These are phyloP conservation scores for Loriculus beryllinus DNA, from an alignment of 2,797 vertebrate species.

Conservation along the genomic window DNA sequence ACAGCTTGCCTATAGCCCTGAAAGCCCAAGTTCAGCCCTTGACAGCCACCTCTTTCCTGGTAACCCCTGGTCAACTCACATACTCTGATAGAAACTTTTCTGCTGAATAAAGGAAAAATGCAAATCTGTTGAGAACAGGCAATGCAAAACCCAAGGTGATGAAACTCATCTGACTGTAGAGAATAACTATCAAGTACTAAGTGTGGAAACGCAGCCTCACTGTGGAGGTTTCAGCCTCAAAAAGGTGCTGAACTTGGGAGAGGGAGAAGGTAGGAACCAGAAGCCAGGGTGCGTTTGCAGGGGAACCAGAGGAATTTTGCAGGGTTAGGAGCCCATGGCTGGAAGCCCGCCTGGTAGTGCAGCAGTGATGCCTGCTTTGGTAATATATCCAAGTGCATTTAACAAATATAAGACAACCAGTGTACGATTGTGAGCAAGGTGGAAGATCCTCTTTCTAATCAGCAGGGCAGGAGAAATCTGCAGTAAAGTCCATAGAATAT, in stretches of 20 bases:
- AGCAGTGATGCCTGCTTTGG: background rate
- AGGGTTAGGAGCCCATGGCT: background rate
- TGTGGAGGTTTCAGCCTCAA: background rate
- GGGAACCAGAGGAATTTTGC: background rate
- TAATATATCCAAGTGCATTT: background rate
- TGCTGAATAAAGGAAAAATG: background rate
- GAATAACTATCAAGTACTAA: background rate
- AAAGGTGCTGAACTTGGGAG: background rate
- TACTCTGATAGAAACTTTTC: background rate
- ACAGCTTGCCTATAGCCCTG: background rate
- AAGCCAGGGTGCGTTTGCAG: background rate
- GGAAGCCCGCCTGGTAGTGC: background rate
- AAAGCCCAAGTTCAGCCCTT: background rate
- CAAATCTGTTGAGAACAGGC: background rate
- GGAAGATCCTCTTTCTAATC: background rate
- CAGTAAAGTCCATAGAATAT: background rate
- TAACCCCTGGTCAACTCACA: fast-evolving
- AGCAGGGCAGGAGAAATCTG: background rate
- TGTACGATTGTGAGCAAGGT: background rate
- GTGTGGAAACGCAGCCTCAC: background rate
- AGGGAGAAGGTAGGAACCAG: background rate
- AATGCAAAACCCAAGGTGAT: background rate
- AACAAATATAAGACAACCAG: background rate
- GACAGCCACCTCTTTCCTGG: background rate
- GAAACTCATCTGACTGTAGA: background rate